phyloP scores from a whole-genome alignment of 2,113 vertebrate genomes.

The Pleuronectes platessa region DNA sequence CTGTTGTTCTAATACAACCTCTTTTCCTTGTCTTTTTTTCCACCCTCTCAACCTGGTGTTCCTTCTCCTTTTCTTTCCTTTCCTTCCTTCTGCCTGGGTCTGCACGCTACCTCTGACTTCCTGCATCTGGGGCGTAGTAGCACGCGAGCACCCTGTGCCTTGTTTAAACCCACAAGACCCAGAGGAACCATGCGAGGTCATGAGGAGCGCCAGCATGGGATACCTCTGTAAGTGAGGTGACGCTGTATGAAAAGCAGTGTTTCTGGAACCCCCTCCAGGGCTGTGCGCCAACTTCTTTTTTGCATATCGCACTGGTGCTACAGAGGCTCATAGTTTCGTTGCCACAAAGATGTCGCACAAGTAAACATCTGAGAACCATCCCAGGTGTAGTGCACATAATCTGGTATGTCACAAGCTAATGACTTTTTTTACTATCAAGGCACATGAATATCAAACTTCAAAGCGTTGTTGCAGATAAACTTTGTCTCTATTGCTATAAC shows the following conservation, averaged over 20 bases:
- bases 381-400: no score
- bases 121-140: conserved; percentile 77
- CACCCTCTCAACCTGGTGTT: conserved; percentile 2
- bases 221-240: conserved; percentile 92
- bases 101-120: conserved; percentile 58
- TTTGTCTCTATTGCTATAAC: no score
- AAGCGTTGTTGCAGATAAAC: no score
- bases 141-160: conserved; percentile 90
- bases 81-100: conserved; percentile 42
- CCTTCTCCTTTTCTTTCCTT: conserved; percentile 14
- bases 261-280: background rate
- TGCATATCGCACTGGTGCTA: no score
- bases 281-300: no score
- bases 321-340: no score
- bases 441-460: no score
- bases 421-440: no score
- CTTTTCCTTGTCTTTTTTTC: conserved; percentile 25
- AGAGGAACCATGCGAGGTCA: conserved; percentile 87
- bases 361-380: no score
- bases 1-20: conserved; percentile 12
- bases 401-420: no score
- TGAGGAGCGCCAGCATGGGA: conserved; percentile 93
- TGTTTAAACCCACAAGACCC: conserved; percentile 86
- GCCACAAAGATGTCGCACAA: no score
- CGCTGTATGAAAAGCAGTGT: background rate